Base-by-base conservation (phyloP, 2,888 invertebrate species). In the Patella pellucida region DNA sequence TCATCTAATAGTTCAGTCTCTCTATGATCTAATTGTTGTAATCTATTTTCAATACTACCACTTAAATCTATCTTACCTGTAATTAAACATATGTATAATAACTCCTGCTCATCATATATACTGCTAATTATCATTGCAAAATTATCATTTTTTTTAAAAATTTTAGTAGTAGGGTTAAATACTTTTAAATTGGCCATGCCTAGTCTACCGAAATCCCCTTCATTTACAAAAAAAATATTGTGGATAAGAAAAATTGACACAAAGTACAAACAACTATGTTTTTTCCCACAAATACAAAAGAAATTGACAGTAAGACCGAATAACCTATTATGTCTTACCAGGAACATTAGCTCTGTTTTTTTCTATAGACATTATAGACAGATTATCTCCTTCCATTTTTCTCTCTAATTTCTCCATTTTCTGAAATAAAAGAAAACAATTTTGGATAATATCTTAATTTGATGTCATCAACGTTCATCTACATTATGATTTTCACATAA, bases 1-100 rank as follows among this genome's bases (percentile, higher is more conserved):
- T 89, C 85, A 31, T 89, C 88, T 50, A 90, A 77, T 4, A 90
- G 85, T 68, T 90, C 89, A 12, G 90, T 89, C 81, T 90, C 90
- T 71, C 90, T 79, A 73, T 86, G 84, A 79, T 90, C 90, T 56
- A 90, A 79, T 80, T 87, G 87, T 56, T 89, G 87, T 50, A 90
- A 80, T 16, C 88, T 76, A 74, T 90, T 86, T 23, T 86, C 87
- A 68, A 87, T 27, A n/a, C 78, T 81, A 2, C 90, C 90, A 52
- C 87, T 85, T n/a, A 90, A 83, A 2, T 80, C 83, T 56, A 90
- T 76, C 77, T 90, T 90, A 77, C 87, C 89, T 89, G 78, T 3
- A 79, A 78, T 15, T 19, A 15, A 27, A 73, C 73, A 31, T 62
- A 41, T 12, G 14, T 41, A 50, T 15, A 41, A 16, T 11, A 62